These are phyloP conservation scores for Pelodytes ibericus DNA, from an alignment of 2,797 vertebrate species.

Conservation along the genomic window DNA sequence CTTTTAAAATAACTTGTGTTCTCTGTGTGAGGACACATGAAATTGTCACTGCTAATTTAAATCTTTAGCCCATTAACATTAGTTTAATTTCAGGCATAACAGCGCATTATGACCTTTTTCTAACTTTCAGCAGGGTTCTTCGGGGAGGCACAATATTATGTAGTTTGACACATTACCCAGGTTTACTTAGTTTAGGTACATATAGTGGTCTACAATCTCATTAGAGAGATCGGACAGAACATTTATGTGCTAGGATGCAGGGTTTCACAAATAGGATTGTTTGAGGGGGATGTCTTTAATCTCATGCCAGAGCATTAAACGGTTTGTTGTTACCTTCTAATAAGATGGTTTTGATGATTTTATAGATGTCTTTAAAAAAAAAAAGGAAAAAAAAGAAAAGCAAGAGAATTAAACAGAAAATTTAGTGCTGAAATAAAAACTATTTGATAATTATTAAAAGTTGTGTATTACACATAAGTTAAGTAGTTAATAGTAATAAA, in stretches of 20 bases:
- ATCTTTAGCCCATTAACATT: slow-evolving; percentile 9
- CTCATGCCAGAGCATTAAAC: slow-evolving; percentile 45
- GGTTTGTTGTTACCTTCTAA: slow-evolving; percentile 66
- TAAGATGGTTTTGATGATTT: slow-evolving; percentile 64
- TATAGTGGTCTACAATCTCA: slow-evolving; percentile 36
- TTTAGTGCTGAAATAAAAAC: slow-evolving; percentile 32
- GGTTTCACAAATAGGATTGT: slow-evolving; percentile 31
- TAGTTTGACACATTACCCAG: slow-evolving; percentile 44
- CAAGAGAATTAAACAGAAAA: slow-evolving; percentile 45
- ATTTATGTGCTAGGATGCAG: background rate
- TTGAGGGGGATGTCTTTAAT: slow-evolving; percentile 32
- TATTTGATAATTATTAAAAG: background rate
- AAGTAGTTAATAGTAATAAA: background rate
- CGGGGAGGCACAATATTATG: background rate
- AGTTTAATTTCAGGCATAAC: background rate
- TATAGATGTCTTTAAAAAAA: slow-evolving; percentile 67
- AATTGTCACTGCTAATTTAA: slow-evolving; percentile 14
- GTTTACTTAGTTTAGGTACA: slow-evolving; percentile 45
- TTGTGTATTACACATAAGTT: background rate
- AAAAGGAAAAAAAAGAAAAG: slow-evolving; percentile 37
- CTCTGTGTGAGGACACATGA: slow-evolving; percentile 5
- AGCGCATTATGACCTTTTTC: background rate
- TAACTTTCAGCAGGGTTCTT: background rate
- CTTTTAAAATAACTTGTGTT: background rate
- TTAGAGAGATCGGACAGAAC: slow-evolving; percentile 25